Conservation (phyloP, 1,140 invertebrate genomes). For the Maconellicoccus hirsutus region DNA sequence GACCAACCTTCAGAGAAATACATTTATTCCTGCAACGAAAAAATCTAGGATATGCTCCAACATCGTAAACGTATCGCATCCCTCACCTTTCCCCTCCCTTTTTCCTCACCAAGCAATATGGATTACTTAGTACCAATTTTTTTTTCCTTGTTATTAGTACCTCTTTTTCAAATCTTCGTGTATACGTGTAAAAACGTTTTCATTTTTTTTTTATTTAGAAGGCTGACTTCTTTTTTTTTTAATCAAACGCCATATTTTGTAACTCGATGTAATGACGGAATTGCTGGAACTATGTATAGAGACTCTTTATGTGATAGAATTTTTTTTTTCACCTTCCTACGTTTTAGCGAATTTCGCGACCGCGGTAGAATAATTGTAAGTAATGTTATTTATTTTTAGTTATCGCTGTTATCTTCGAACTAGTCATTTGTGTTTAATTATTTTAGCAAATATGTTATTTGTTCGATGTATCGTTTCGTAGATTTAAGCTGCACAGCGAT, state of each 20-base stretch:
- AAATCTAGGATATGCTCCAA: slow-evolving; percentile 57
- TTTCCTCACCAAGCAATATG: slow-evolving; percentile 15
- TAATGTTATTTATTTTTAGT: slow-evolving; percentile 20
- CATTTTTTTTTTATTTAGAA: background rate
- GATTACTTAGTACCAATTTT: slow-evolving; percentile 14
- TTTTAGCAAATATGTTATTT: slow-evolving; percentile 1
- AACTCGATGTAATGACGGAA: background rate
- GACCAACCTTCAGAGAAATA: slow-evolving; percentile 77
- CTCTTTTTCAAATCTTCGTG: background rate
- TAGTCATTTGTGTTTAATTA: slow-evolving; percentile 14
- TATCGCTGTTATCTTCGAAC: slow-evolving; percentile 14
- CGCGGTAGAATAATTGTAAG: background rate
- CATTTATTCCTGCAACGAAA: slow-evolving; percentile 77
- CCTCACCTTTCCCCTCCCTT: background rate
- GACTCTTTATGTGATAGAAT: background rate
- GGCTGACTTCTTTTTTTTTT: background rate
- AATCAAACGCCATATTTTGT: background rate
- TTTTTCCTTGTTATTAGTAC: slow-evolving; percentile 2
- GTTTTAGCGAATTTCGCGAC: slow-evolving; percentile 6
- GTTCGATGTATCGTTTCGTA: background rate
- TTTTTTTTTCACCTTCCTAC: background rate
- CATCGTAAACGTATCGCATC: background rate
- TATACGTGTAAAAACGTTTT: background rate
- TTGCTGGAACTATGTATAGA: background rate
- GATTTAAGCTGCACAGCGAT: background rate